phyloP scores from a whole-genome alignment of 2,797 vertebrate species.

The Macropodus opercularis region DNA sequence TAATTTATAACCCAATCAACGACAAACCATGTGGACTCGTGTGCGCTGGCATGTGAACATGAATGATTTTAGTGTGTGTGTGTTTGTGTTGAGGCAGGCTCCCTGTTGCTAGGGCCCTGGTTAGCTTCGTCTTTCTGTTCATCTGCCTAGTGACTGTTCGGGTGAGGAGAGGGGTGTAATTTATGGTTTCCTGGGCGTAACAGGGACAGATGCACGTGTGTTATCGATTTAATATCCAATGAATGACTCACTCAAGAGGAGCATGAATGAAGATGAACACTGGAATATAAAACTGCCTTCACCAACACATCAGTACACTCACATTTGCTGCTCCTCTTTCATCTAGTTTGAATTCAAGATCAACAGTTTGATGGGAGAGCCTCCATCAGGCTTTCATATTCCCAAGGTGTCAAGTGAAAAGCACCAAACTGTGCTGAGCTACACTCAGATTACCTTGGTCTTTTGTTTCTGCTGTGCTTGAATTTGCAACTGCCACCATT shows the following conservation, averaged over 20 bases:
- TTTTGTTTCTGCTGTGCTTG: constrained; percentile 18
- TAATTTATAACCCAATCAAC: constrained; percentile 24
- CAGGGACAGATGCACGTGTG: constrained; percentile 23
- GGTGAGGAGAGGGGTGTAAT: constrained; percentile 62
- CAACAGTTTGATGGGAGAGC: constrained; percentile 25
- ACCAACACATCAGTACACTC: constrained; percentile 1
- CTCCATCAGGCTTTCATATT: constrained; percentile 20
- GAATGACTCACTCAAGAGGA: constrained; percentile 49
- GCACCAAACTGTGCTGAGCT: constrained; percentile 27
- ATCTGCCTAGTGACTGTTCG: constrained; percentile 73
- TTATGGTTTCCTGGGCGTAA: constrained; percentile 72
- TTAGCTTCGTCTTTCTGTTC: constrained; percentile 65
- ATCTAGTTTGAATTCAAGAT: constrained; percentile 45
- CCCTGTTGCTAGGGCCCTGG: constrained; percentile 73
- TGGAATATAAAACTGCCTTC: constrained; percentile 18
- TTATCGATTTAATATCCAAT: constrained; percentile 35
- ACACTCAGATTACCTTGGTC: constrained; percentile 36
- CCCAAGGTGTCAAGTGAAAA: constrained; percentile 39
- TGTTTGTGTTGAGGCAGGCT: constrained; percentile 28
- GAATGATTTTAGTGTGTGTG: constrained; percentile 5
- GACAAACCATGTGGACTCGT: constrained; percentile 1
- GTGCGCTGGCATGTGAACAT: constrained; percentile 20
- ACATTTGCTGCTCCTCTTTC: constrained; percentile 6
- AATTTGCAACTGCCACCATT: not conserved
- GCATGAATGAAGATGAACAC: constrained; percentile 41